A percentile compares a stretch with the other conserved stretches of the same genome.
These are phyloP conservation scores for Pelodytes ibericus DNA, from an alignment of 2,797 vertebrate species.

Conservation along the genomic window DNA sequence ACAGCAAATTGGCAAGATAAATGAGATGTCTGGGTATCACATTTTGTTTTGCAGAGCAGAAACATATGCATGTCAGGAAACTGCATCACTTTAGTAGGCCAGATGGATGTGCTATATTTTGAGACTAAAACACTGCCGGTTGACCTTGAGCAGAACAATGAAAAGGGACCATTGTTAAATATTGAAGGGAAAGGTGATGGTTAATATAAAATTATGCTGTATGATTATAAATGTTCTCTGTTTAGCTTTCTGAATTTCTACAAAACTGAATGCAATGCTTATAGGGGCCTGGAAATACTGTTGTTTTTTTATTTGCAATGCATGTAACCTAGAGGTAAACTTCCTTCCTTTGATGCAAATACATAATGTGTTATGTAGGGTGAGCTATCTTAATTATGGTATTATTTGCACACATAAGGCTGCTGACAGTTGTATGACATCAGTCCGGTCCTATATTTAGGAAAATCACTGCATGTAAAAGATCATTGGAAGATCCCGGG, in stretches of 20 bases:
- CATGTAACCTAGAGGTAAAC: too few relatives aligned
- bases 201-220: slow-evolving; percentile 12
- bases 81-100: slow-evolving; percentile 7
- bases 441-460: too few relatives aligned
- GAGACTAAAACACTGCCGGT: slow-evolving; percentile 10
- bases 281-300: neutral
- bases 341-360: too few relatives aligned
- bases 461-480: too few relatives aligned
- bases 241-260: neutral
- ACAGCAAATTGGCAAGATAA: slow-evolving; percentile 10
- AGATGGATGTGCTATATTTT: slow-evolving; percentile 18
- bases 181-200: neutral
- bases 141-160: slow-evolving; percentile 18
- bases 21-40: slow-evolving; percentile 19
- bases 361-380: too few relatives aligned
- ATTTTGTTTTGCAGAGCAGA: slow-evolving; percentile 11
- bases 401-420: too few relatives aligned
- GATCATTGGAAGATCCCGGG: too few relatives aligned
- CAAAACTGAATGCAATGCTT: neutral
- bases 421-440: too few relatives aligned
- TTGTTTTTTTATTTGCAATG: neutral
- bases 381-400: too few relatives aligned
- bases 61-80: slow-evolving; percentile 17
- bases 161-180: slow-evolving; percentile 7
- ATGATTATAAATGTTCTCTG: neutral